Evolutionary conservation across 2,113 vertebrate species (phyloP).

Genomic region (Daboia siamensis): DNA sequence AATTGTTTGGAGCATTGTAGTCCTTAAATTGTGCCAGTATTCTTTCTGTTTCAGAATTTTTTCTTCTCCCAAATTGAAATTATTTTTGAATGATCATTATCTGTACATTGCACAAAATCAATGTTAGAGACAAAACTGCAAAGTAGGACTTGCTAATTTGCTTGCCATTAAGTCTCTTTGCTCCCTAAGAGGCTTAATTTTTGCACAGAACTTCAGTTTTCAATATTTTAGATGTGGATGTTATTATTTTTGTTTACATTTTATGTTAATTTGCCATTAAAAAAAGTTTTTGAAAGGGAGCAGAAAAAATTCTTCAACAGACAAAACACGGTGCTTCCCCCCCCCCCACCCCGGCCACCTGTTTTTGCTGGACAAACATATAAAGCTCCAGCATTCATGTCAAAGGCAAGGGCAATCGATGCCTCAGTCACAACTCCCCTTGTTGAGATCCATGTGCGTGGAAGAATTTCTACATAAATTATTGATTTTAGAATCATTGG

Average conservation of each 20-base stretch:
- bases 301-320: background rate
- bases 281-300: background rate
- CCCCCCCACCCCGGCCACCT: background rate
- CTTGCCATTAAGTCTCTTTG: background rate
- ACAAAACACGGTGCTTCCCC: background rate
- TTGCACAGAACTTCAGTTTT: background rate
- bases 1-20: slow-evolving; percentile 44
- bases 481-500: background rate
- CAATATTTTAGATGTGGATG: background rate
- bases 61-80: slow-evolving; percentile 34
- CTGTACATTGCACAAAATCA: slow-evolving; percentile 58
- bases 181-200: background rate
- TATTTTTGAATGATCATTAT: slow-evolving; percentile 47
- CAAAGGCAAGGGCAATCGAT: background rate
- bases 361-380: background rate
- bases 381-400: background rate
- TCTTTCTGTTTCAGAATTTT: slow-evolving; percentile 29
- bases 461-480: background rate
- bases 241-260: background rate
- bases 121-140: slow-evolving; percentile 39
- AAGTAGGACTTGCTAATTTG: background rate
- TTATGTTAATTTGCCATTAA: background rate
- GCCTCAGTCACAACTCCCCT: background rate
- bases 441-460: background rate
- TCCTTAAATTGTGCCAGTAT: slow-evolving; percentile 41